Percentiles rank a stretch among this genome's conserved stretches.
Evolutionary conservation across 2,888 invertebrate genomes (phyloP).

Genomic region (Mythimna vitellina): DNA sequence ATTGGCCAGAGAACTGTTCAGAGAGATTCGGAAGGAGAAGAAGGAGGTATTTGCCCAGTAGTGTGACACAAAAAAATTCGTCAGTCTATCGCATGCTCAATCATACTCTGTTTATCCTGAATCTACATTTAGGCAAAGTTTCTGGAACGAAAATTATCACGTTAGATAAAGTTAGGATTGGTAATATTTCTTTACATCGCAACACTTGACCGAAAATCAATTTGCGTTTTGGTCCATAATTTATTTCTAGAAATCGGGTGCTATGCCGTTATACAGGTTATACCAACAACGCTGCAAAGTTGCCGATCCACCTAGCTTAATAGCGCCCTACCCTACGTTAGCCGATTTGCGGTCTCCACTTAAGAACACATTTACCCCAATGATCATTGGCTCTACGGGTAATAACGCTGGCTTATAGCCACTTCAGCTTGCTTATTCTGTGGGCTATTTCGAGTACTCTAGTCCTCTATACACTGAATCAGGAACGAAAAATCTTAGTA

Average conservation of each 20-base stretch:
- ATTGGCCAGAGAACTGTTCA: no score
- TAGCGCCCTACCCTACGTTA: background rate
- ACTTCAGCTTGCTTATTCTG: constrained; percentile 11
- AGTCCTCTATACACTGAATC: background rate
- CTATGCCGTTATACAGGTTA: background rate
- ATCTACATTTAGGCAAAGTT: background rate
- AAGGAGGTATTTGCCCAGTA: background rate
- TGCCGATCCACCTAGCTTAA: background rate
- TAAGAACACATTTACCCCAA: constrained; percentile 22
- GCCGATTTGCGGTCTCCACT: constrained; percentile 30
- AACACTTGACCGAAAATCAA: background rate
- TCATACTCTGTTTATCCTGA: no score
- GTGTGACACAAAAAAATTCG: no score
- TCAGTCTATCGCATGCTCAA: background rate
- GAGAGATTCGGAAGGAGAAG: background rate
- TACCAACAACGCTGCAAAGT: no score
- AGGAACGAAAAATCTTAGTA: background rate
- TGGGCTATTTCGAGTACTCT: background rate
- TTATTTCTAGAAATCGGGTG: background rate
- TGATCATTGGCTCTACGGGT: constrained; percentile 2
- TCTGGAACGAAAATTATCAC: background rate
- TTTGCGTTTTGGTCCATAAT: background rate
- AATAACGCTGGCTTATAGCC: constrained; percentile 13
- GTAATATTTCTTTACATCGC: background rate
- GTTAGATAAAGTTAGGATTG: background rate